Percentiles rank a stretch among this genome's conserved stretches.
phyloP scores from a whole-genome alignment of 2,797 vertebrate genomes.

The Rhynchonycteris naso region DNA sequence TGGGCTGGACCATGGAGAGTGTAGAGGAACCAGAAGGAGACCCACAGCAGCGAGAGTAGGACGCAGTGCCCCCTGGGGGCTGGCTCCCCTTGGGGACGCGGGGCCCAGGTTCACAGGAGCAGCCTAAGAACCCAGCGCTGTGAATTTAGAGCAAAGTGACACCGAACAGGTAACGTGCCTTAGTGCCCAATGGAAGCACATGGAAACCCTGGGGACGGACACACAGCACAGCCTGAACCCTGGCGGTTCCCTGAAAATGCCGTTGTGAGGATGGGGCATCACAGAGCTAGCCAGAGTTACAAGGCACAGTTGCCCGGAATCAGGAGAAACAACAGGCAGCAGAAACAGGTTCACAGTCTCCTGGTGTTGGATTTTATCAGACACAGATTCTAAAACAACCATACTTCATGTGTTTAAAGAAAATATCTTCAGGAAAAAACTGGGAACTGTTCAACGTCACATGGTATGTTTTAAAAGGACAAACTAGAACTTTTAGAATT shows the following conservation, averaged over 20 bases:
- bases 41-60: not conserved
- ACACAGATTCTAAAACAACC: not conserved
- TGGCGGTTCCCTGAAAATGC: not conserved
- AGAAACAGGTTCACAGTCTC: not conserved
- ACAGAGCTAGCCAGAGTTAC: not conserved
- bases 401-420: not conserved
- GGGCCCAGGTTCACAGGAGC: no score
- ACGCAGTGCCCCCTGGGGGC: not conserved
- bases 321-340: not conserved
- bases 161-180: no score
- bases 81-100: fast-evolving
- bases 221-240: not conserved
- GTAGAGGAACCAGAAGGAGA: not conserved
- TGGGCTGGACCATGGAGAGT: not conserved
- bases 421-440: not conserved
- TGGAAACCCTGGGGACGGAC: not conserved
- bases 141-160: not conserved
- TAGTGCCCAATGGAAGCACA: not conserved
- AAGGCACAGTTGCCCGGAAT: not conserved
- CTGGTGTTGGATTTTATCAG: not conserved
- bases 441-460: not conserved
- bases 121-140: not conserved
- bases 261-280: not conserved
- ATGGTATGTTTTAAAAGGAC: not conserved
- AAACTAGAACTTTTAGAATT: not conserved